A percentile compares a stretch with the other conserved stretches of the same genome.
Evolutionary conservation across 1,140 invertebrate genomes (phyloP).

Genomic region (Vanessa tameamea): DNA sequence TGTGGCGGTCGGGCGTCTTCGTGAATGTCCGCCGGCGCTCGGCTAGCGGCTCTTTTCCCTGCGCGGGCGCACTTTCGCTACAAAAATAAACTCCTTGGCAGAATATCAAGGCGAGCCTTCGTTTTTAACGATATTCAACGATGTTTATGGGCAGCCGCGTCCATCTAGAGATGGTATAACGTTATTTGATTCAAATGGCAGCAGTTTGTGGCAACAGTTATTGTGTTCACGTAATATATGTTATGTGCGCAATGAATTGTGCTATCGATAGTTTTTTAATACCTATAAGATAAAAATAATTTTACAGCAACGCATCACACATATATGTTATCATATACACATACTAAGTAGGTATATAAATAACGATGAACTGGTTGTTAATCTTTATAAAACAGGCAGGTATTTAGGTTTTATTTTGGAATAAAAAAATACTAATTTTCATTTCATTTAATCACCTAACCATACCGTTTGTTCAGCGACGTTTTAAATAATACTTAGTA

Average conservation of each 20-base stretch:
- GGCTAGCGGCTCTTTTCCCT: constrained; percentile 68
- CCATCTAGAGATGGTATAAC: constrained; percentile 10
- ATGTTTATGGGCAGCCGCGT: constrained; percentile 60
- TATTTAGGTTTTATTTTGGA: too few relatives aligned
- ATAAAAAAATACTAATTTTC: too few relatives aligned
- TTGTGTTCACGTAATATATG: neutral
- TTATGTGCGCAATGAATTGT: neutral
- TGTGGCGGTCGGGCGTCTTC: constrained; percentile 53
- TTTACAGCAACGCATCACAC: too few relatives aligned
- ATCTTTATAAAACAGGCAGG: too few relatives aligned
- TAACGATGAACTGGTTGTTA: too few relatives aligned
- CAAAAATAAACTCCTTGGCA: constrained; percentile 78
- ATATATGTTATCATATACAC: too few relatives aligned
- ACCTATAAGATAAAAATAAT: too few relatives aligned
- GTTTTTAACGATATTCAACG: constrained; percentile 57
- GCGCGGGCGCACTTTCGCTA: constrained; percentile 70
- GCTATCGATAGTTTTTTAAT: neutral
- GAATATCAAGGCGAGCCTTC: constrained; percentile 73
- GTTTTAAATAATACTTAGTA: too few relatives aligned
- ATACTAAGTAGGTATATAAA: too few relatives aligned
- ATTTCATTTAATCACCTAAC: too few relatives aligned
- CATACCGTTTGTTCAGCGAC: too few relatives aligned
- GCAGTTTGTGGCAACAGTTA: neutral
- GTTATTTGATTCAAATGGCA: constrained; percentile 15
- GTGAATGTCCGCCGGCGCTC: constrained; percentile 58